phyloP scores from a whole-genome alignment of 2,113 vertebrate genomes.

The Atractosteus spatula region DNA sequence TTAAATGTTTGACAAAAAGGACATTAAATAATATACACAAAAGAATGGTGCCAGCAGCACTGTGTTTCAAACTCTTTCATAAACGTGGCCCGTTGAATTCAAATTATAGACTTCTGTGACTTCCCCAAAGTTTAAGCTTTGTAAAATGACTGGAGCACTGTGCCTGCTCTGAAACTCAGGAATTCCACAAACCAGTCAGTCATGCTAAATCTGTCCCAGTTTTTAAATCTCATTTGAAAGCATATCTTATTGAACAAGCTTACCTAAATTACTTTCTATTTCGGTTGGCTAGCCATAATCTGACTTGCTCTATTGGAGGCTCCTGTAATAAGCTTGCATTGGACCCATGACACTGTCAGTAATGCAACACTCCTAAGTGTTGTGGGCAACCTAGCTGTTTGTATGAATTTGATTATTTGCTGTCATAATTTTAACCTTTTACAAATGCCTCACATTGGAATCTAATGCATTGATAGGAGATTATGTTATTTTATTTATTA shows the following conservation, averaged over 20 bases:
- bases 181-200: conserved; percentile 20
- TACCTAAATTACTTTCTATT: conserved; percentile 30
- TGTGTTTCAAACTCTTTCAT: neutral
- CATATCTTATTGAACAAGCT: conserved; percentile 12
- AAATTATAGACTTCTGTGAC: neutral
- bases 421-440: neutral
- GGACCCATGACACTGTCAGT: conserved; percentile 11
- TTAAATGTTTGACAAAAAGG: no score
- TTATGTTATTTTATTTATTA: no score
- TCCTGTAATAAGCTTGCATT: conserved; percentile 12
- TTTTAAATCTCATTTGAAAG: conserved; percentile 20
- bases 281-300: conserved; percentile 17
- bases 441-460: neutral
- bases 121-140: conserved; percentile 6
- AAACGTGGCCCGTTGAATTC: neutral
- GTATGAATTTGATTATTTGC: neutral
- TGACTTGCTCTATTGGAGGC: conserved; percentile 20
- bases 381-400: neutral
- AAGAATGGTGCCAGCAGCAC: no score
- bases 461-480: no score
- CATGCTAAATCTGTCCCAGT: conserved; percentile 26
- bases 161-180: neutral
- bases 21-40: no score
- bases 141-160: neutral
- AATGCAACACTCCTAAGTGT: conserved; percentile 11